Base-by-base conservation (phyloP, 2,113 vertebrate species). In the Setophaga petechia region DNA sequence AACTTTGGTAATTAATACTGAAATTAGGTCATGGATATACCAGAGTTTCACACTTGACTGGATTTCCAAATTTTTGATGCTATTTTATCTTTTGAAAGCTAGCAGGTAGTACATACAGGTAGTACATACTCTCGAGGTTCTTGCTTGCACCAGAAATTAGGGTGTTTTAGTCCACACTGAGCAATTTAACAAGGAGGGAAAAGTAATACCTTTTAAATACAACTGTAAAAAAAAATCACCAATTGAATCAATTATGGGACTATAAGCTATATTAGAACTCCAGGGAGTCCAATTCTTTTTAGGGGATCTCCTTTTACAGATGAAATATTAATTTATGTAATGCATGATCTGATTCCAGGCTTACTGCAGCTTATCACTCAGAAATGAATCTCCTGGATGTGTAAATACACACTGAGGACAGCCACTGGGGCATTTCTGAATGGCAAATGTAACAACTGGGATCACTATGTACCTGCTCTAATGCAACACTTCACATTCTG, bases 271-370 rank as follows among this genome's bases (percentile, higher is more conserved):
- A 63, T 35, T 81, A 55, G 52, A 74, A 78, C 57, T 39, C 65
- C 61, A 68, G 37, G 23, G 71, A 78, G 58, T 59, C 55, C 16
- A 62, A 20, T 46, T 69, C 55, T 80, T 95, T 90, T 86, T 77
- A 83, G 51, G 21, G 15, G 15, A 61, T 66, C 49, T 73, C 67
- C 55, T 90, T 83, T 80, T 59, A 58, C 63, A 85, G 1, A 9
- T 51, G 43, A 93, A 86, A 66, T 88, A 92, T 10, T 90, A 72
- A 94, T 68, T 90, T 76, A 80, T 46, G 51, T 66, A 86, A 87
- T 33, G 43, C 28, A 83, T 33, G 49, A 73, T 57, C 78, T 73
- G 75, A 94, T 88, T 65, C 46, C 41, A 90, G 55, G 55, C 25
- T 75, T 69, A 69, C 25, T 75, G n/a, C 46, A 76, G 67, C 39